These are phyloP conservation scores for Hippocampus abdominalis DNA, from an alignment of 2,113 vertebrate species.

Conservation along the genomic window DNA sequence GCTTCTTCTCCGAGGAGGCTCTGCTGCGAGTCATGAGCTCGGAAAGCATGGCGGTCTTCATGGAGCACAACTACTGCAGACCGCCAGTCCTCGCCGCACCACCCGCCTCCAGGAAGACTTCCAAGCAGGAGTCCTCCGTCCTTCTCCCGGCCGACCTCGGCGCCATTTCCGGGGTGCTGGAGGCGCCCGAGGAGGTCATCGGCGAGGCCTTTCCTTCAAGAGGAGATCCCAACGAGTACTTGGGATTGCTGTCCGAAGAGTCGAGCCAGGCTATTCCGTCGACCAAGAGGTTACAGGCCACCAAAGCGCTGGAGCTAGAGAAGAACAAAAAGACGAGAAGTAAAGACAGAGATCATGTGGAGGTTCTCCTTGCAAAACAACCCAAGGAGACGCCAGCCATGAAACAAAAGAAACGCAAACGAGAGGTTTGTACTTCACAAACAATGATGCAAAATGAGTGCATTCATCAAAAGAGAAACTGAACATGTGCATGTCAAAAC, in stretches of 20 bases:
- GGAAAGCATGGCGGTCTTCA: conserved; percentile 67
- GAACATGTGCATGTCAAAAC: background rate
- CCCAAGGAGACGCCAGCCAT: conserved; percentile 63
- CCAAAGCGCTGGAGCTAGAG: conserved; percentile 51
- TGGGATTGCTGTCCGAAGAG: conserved; percentile 50
- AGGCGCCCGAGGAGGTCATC: conserved; percentile 78
- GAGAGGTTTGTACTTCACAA: conserved; percentile 54
- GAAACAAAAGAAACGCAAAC: conserved; percentile 70
- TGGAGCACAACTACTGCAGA: conserved; percentile 87
- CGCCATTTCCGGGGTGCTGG: conserved; percentile 69
- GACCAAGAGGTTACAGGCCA: conserved; percentile 53
- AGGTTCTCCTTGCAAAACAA: conserved; percentile 53
- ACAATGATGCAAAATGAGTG: too few relatives aligned
- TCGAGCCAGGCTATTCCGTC: conserved; percentile 26
- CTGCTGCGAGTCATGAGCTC: conserved; percentile 48
- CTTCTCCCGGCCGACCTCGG: conserved; percentile 71
- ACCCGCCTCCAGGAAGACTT: conserved; percentile 46
- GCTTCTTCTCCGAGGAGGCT: conserved; percentile 45
- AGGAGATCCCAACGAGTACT: conserved; percentile 53
- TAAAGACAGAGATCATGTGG: conserved; percentile 68
- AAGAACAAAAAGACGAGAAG: conserved; percentile 66
- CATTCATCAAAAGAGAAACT: background rate
- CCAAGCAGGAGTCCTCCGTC: conserved; percentile 64
- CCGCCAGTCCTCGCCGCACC: conserved; percentile 51
- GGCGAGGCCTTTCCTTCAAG: conserved; percentile 56